Evolutionary conservation across 2,888 invertebrate genomes (phyloP).

Genomic region (Priocnemis perturbator): DNA sequence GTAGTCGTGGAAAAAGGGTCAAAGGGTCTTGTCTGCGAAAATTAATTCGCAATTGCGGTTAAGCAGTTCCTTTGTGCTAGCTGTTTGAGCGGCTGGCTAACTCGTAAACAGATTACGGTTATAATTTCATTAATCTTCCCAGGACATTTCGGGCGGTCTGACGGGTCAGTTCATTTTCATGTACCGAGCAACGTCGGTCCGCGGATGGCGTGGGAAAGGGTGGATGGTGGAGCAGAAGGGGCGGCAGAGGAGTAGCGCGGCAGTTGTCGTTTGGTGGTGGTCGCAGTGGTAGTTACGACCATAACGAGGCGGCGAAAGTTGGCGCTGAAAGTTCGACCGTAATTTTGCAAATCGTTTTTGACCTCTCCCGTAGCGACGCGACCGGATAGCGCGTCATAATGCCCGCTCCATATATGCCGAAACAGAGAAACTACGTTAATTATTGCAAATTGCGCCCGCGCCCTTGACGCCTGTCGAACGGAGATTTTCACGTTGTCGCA

Average conservation of each 20-base stretch:
- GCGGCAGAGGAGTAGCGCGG: too few species aligned
- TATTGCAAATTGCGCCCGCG: too few species aligned
- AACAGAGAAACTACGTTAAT: too few species aligned
- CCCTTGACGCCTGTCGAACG: too few species aligned
- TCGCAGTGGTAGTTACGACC: background rate
- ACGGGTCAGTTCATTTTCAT: conserved; percentile 17
- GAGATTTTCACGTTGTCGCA: too few species aligned
- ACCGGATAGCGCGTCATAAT: too few species aligned
- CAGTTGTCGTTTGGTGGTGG: too few species aligned
- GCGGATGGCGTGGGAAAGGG: too few species aligned
- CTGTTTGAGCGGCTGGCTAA: conserved; percentile 16
- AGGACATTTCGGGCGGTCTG: conserved; percentile 14
- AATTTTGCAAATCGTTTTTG: conserved; percentile 28
- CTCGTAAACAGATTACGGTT: conserved; percentile 37
- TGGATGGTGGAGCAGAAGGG: too few species aligned
- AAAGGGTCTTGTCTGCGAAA: background rate
- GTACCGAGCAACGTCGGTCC: background rate
- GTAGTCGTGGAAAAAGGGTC: too few species aligned
- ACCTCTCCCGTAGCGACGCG: conserved; percentile 3
- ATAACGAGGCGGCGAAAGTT: conserved; percentile 8
- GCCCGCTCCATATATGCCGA: too few species aligned
- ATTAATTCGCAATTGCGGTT: conserved; percentile 25
- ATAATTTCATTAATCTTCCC: conserved; percentile 10
- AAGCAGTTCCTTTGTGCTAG: conserved; percentile 28
- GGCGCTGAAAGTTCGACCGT: conserved; percentile 18